A percentile compares a stretch with the other conserved stretches of the same genome.
These are phyloP conservation scores for Notiomystis cincta DNA, from an alignment of 2,113 vertebrate species.

Conservation along the genomic window DNA sequence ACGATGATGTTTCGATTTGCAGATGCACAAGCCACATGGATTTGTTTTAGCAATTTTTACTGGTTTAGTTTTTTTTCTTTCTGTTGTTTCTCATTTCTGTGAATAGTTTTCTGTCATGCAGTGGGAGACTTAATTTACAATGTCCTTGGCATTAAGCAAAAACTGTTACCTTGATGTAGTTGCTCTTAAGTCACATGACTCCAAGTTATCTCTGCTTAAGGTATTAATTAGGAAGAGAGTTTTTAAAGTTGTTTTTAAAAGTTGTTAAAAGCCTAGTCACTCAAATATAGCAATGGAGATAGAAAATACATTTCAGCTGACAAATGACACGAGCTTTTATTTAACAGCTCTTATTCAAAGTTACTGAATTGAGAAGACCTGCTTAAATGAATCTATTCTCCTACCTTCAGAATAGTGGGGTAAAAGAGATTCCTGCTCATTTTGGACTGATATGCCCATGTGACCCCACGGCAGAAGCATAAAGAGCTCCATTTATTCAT, in stretches of 20 bases:
- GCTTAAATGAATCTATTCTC: slow-evolving; percentile 38
- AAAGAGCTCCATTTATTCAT: slow-evolving; percentile 19
- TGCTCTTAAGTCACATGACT: not conserved
- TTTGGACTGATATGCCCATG: not conserved
- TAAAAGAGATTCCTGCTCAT: slow-evolving; percentile 13
- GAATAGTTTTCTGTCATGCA: not conserved
- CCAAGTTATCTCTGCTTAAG: not conserved
- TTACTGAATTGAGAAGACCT: slow-evolving; percentile 21
- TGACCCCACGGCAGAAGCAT: slow-evolving; percentile 35
- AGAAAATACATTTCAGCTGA: slow-evolving; percentile 50
- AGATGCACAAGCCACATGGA: not conserved
- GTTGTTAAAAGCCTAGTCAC: not conserved
- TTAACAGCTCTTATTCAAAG: slow-evolving; percentile 26
- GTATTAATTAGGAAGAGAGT: slow-evolving; percentile 2
- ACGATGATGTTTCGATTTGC: not conserved
- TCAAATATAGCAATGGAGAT: not conserved
- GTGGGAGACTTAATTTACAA: not conserved
- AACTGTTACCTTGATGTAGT: not conserved
- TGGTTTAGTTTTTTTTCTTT: not conserved
- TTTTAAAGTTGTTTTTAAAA: not conserved
- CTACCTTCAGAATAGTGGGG: not conserved
- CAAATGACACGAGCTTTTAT: slow-evolving; percentile 5
- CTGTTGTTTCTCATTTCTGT: not conserved
- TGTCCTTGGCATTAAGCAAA: not conserved
- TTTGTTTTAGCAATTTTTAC: not conserved